Evolutionary conservation across 2,888 invertebrate species (phyloP), one percentile per base, ranked within the genome.

Genomic region (Coenonympha arcania): DNA sequence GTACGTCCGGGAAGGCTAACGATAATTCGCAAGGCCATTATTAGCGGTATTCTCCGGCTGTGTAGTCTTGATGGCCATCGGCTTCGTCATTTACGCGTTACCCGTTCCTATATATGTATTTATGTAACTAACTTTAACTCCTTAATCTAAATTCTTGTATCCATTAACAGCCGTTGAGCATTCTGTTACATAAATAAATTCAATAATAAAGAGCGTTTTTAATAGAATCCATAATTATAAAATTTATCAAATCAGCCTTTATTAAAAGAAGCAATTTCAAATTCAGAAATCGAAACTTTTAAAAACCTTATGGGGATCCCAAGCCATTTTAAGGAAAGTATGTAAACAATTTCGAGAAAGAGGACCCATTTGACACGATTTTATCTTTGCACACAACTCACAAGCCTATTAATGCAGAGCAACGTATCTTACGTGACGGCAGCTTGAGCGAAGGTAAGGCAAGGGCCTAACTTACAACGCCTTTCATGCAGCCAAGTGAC

Each of bases 1-100:
- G 52, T 48, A 41, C 48, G 53, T 45, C 54, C 51, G 58, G 56
- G 58, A 47, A 55, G 55, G 59, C 56, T 65, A 64, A 65, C 65
- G 64, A 65, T 65, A 64, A 65, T 65, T 65, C 64, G 62, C 62
- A 51, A 59, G 59, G 58, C 62, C 63, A 64, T 65, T 64, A 65
- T 63, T 63, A 64, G 61, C 55, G 60, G 56, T 56, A 59, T 60
- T 58, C 56, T 48, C 50, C 55, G 56, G 55, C 58, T 62, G 59
- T 54, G 57, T 56, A 54, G 60, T 54, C 58, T 57, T 54, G 58
- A 59, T 54, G 51, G 53, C 57, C 57, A 54, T 51, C 52, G 57
- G 53, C 48, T 54, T 46, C 53, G 47, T 55, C 55, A 48, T 52
- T 58, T 52, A 41, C 22, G 48, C 56, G 52, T 58, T 54, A 53